These are phyloP conservation scores for Cyphomyrus discorhynchus DNA, from an alignment of 2,113 vertebrate genomes.

Conservation along the genomic window DNA sequence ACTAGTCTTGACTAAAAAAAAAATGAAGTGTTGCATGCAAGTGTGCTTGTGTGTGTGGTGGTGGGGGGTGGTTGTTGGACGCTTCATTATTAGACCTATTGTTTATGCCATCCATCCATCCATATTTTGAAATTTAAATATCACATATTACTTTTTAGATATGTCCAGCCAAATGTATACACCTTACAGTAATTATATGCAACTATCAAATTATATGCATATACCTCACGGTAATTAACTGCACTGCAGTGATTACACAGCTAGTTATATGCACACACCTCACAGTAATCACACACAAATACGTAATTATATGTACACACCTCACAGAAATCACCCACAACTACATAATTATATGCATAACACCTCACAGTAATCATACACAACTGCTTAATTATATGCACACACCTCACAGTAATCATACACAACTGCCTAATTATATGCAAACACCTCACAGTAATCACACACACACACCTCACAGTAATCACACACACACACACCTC, in stretches of 20 bases:
- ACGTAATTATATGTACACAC: not conserved
- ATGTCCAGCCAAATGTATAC: not conserved
- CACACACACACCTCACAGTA: not conserved
- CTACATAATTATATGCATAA: not conserved
- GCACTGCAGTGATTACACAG: not conserved
- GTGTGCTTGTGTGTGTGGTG: not conserved
- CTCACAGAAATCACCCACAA: not conserved
- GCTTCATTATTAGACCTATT: not conserved
- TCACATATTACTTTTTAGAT: not conserved
- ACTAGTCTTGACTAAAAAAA: not conserved
- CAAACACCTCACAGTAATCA: not conserved
- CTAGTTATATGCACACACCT: not conserved
- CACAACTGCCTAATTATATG: not conserved
- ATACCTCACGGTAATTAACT: not conserved
- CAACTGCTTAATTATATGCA: not conserved
- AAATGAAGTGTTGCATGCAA: not conserved
- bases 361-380: not conserved
- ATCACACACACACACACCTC: not conserved
- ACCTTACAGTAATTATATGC: not conserved
- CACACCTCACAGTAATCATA: not conserved
- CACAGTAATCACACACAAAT: not conserved
- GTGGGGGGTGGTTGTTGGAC: not conserved
- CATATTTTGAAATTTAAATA: not conserved
- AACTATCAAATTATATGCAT: not conserved
- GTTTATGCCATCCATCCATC: not conserved